Conservation (phyloP, 2,888 invertebrate species). For the Xanthia icteritia region DNA sequence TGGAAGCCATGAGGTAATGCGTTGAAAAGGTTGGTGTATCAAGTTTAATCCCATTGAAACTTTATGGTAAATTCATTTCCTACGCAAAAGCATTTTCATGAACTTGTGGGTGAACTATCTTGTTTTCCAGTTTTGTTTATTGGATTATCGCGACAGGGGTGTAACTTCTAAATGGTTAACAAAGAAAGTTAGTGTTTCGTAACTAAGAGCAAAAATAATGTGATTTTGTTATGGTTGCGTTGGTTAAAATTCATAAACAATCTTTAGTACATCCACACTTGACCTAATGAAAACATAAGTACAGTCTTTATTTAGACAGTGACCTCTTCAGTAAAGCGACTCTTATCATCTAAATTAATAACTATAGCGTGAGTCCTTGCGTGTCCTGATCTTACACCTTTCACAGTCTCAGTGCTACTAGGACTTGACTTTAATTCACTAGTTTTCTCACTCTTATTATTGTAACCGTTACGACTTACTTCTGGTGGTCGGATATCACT, state of each 20-base stretch:
- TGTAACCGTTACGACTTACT: slow-evolving; percentile 81
- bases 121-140: slow-evolving; percentile 8
- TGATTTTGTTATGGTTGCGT: background rate
- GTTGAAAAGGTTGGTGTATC: slow-evolving; percentile 28
- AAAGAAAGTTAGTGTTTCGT: background rate
- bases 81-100: slow-evolving; percentile 28
- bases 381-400: slow-evolving; percentile 91
- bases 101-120: background rate
- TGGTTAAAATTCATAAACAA: background rate
- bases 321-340: slow-evolving; percentile 95
- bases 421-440: slow-evolving; percentile 84
- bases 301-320: slow-evolving; percentile 91
- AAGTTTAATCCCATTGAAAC: slow-evolving; percentile 36
- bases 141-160: background rate
- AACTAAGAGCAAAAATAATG: background rate
- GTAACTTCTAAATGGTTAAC: background rate
- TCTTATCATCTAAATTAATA: slow-evolving; percentile 95
- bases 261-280: slow-evolving; percentile 46
- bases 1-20: slow-evolving; percentile 10
- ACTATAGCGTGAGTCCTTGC: slow-evolving; percentile 94
- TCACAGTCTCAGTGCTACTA: slow-evolving; percentile 82
- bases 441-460: slow-evolving; percentile 80
- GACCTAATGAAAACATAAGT: slow-evolving; percentile 70
- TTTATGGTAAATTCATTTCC: slow-evolving; percentile 41
- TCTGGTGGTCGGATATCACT: slow-evolving; percentile 86